Conservation (phyloP, 2,113 vertebrate species). For the Theristicus caerulescens region DNA sequence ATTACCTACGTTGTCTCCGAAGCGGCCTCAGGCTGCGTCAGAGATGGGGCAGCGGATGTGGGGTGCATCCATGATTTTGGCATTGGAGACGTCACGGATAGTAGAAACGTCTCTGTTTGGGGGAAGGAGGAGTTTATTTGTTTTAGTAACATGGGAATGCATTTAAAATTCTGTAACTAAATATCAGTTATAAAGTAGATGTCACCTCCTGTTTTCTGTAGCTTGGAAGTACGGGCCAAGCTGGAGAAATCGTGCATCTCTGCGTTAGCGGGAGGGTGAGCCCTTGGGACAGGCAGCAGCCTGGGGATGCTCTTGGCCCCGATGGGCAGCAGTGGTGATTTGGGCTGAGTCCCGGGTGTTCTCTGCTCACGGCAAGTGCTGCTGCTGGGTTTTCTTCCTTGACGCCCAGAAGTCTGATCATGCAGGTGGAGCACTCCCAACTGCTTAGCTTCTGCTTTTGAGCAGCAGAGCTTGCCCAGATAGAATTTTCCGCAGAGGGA, state of each 20-base stretch:
- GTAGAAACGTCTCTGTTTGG: fast-evolving
- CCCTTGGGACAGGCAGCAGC: not conserved
- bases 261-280: too few relatives aligned
- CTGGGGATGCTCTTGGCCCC: not conserved
- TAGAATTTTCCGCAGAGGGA: not conserved
- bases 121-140: not conserved
- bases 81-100: fast-evolving
- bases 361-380: not conserved
- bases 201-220: not conserved
- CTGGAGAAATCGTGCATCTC: not conserved
- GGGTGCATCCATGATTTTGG: not conserved
- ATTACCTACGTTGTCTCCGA: not conserved
- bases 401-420: fast-evolving
- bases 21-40: not conserved
- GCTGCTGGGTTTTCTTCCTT: not conserved
- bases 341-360: not conserved
- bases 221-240: not conserved
- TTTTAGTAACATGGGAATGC: not conserved
- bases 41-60: not conserved
- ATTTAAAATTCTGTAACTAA: not conserved
- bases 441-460: not conserved
- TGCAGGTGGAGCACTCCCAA: not conserved
- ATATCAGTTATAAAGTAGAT: not conserved
- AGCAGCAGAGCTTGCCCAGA: not conserved
- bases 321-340: fast-evolving